These are phyloP conservation scores for Limulus polyphemus DNA, from an alignment of 2,888 invertebrate species.

Conservation along the genomic window DNA sequence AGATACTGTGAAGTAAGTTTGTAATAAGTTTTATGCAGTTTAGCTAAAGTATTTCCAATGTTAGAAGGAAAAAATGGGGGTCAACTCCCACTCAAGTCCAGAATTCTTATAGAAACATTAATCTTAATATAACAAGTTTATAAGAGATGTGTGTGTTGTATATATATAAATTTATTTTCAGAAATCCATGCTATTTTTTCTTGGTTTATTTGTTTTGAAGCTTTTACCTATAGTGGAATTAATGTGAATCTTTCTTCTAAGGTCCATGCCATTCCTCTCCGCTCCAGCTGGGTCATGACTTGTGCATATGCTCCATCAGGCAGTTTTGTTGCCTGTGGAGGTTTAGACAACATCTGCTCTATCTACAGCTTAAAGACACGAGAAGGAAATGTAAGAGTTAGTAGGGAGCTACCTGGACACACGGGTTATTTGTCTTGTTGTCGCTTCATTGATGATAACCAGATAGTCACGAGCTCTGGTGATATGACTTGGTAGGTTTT, in stretches of 20 bases:
- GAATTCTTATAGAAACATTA: too few species aligned
- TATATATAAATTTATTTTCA: too few species aligned
- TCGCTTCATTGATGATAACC: constrained; percentile 99
- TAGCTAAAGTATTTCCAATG: too few species aligned
- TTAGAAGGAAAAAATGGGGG: too few species aligned
- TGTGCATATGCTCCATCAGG: constrained; percentile 99
- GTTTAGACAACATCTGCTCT: constrained; percentile 66
- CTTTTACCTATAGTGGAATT: too few species aligned
- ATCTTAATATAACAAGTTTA: too few species aligned
- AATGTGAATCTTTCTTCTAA: constrained; percentile 21
- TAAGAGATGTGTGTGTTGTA: too few species aligned
- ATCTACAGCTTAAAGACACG: constrained; percentile 67
- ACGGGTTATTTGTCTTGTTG: constrained; percentile 99
- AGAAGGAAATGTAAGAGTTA: constrained; percentile 97
- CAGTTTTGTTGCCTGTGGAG: constrained; percentile 97
- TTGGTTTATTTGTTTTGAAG: not conserved
- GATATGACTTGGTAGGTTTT: constrained; percentile 84
- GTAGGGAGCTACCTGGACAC: constrained; percentile 96
- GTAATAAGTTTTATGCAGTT: too few species aligned
- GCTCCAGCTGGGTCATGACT: constrained; percentile 99
- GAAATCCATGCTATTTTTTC: too few species aligned
- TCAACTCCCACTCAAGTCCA: too few species aligned
- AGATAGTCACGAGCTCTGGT: constrained; percentile 44
- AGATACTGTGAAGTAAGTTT: too few species aligned
- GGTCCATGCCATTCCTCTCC: constrained; percentile 92